A percentile compares a stretch with the other conserved stretches of the same genome.
phyloP scores from a whole-genome alignment of 30 jellyfish, hydroid and myxozoan genomes.

The Catostylus mosaicus region DNA sequence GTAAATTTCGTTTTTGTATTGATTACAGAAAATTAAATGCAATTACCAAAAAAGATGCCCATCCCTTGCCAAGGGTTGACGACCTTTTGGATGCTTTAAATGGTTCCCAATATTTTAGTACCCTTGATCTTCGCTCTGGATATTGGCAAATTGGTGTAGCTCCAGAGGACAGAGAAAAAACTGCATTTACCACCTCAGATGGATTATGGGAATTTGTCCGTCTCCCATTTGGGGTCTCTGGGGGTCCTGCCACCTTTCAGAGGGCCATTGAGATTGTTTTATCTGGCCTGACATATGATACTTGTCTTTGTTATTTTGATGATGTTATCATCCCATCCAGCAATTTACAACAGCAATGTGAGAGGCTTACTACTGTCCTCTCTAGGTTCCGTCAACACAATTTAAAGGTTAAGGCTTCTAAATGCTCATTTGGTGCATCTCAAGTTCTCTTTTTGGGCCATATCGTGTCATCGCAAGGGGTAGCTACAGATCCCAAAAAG shows the following conservation, averaged over 20 bases:
- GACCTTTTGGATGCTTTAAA: conserved; percentile 49
- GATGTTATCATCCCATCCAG: conserved; percentile 36
- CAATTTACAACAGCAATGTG: conserved; percentile 27
- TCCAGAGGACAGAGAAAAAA: conserved; percentile 54
- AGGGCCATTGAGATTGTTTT: conserved; percentile 68
- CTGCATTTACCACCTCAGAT: conserved; percentile 53
- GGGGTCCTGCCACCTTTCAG: conserved; percentile 65
- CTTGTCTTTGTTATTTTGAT: conserved; percentile 62
- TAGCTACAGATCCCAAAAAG: conserved; percentile 41
- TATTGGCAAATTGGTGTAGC: conserved; percentile 55
- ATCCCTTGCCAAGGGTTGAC: conserved; percentile 67
- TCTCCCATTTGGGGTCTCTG: conserved; percentile 65
- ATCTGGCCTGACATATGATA: conserved; percentile 48
- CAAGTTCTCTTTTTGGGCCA: conserved; percentile 38
- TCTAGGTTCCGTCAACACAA: conserved; percentile 21
- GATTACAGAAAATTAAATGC: conserved; percentile 52
- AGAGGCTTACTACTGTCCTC: conserved; percentile 1
- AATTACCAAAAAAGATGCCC: conserved; percentile 59
- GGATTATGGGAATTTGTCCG: conserved; percentile 57
- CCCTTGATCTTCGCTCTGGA: conserved; percentile 62
- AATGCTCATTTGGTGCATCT: conserved; percentile 40
- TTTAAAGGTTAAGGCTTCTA: conserved; percentile 38
- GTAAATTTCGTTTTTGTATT: conserved; percentile 40
- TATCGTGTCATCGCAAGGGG: conserved; percentile 9
- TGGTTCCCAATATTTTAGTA: conserved; percentile 40